Base-by-base conservation (phyloP, 2,888 invertebrate genomes). In the Alloscopus bannaensis region DNA sequence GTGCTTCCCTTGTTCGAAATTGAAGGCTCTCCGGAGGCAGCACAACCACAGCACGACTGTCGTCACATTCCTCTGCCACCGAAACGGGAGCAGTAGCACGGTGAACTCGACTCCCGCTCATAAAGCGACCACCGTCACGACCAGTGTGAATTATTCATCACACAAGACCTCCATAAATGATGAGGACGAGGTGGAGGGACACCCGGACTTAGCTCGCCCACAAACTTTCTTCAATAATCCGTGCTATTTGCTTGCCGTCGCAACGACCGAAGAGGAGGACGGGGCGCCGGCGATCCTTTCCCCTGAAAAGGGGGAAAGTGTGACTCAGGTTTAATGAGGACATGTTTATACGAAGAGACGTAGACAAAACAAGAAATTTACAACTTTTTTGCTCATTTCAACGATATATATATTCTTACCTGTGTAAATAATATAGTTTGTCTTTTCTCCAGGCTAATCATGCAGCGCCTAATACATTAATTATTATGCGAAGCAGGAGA, bases 321-420 rank as follows among this genome's bases (percentile, higher is more conserved):
- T 76, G 71, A 80, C 80, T 26, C 76, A 76, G 62, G 80, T 80
- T 52, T 80, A 70, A 59, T n/a, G n/a, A n/a, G n/a, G 42, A 18
- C 2, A 47, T n/a, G n/a, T n/a, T n/a, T n/a, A n/a, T n/a, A n/a
- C n/a, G n/a, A 45, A 31, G n/a, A 29, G 24, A 52, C 6, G 68
- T 20, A 52, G 28, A 40, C 4, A 20, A 16, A 36, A n/a, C n/a
- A n/a, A 36, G 36, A 36, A 36, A 36, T 36, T 6, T 36, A n/a
- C 13, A 36, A 36, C 36, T 36, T 36, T 36, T 36, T 13, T 36
- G 8, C 13, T 36, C 36, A 36, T 13, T 36, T 36, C 13, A 36
- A 8, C 6, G 8, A 42, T 42, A 18, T 18, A 42, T n/a, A 52
- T 52, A 52, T 18, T 22, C 52, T 11, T 18, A 18, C 11, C 24